Evolutionary conservation across 2,888 invertebrate genomes (phyloP).

Genomic region (Glaucopsyche alexis): DNA sequence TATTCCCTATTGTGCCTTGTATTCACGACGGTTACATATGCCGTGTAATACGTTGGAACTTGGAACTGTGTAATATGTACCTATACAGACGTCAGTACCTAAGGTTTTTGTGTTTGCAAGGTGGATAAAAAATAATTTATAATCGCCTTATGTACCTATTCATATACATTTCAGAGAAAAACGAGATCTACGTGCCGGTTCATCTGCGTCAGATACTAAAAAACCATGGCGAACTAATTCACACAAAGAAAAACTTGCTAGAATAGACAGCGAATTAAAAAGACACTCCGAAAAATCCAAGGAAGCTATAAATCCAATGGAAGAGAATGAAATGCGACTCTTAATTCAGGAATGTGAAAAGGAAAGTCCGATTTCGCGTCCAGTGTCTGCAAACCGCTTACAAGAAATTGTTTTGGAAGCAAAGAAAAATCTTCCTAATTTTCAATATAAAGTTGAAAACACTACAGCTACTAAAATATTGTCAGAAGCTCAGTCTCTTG

Average conservation of each 20-base stretch:
- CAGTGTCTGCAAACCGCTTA: conserved; percentile 50
- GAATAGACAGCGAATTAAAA: conserved; percentile 62
- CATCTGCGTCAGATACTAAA: conserved; percentile 53
- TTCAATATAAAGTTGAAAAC: conserved; percentile 63
- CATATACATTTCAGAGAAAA: conserved; percentile 46
- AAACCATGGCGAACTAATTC: conserved; percentile 68
- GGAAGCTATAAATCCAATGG: conserved; percentile 52
- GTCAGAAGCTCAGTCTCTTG: conserved; percentile 49
- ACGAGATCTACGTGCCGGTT: conserved; percentile 40
- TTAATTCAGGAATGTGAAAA: conserved; percentile 56
- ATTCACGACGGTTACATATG: no score
- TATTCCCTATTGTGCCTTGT: no score
- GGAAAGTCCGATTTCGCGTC: conserved; percentile 43
- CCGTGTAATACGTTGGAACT: no score
- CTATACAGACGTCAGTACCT: no score
- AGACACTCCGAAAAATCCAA: conserved; percentile 56
- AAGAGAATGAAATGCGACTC: conserved; percentile 54
- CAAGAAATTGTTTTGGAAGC: conserved; percentile 62
- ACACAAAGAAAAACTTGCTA: conserved; percentile 60
- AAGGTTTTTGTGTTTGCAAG: no score
- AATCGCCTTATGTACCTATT: no score
- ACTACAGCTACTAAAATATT: conserved; percentile 62
- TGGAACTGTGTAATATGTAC: no score
- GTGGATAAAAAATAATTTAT: no score
- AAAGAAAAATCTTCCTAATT: conserved; percentile 61